Percentiles rank a stretch among this genome's conserved stretches.
These are phyloP conservation scores for Rhyacichthys aspro DNA, from an alignment of 2,797 vertebrate species.

Conservation along the genomic window DNA sequence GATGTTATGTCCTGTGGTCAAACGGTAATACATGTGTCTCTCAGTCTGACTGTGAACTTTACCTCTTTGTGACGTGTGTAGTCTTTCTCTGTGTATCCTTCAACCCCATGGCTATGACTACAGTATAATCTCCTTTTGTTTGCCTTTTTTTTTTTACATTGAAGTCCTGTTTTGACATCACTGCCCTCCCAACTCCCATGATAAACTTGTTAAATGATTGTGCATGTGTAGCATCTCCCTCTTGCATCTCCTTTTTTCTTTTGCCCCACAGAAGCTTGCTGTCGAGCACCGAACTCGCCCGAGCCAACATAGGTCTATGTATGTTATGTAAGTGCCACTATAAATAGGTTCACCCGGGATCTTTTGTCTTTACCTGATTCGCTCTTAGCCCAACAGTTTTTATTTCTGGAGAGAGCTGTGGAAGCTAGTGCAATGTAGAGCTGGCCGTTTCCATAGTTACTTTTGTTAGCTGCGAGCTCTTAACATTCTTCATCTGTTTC, in stretches of 20 bases:
- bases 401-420: slow-evolving; percentile 87
- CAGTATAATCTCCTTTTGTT: slow-evolving; percentile 18
- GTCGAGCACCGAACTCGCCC: slow-evolving; percentile 70
- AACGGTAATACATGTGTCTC: slow-evolving; percentile 24
- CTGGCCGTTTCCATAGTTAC: slow-evolving; percentile 88
- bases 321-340: slow-evolving; percentile 87
- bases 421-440: slow-evolving; percentile 84
- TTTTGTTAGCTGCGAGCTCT: slow-evolving; percentile 85
- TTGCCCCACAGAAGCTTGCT: slow-evolving; percentile 58
- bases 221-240: slow-evolving; percentile 45
- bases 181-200: slow-evolving; percentile 46
- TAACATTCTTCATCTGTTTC: slow-evolving; percentile 84
- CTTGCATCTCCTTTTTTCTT: slow-evolving; percentile 41
- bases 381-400: slow-evolving; percentile 87
- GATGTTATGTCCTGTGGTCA: slow-evolving; percentile 57
- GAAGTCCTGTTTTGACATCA: slow-evolving; percentile 56
- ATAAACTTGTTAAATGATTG: slow-evolving; percentile 45
- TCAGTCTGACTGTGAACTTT: slow-evolving; percentile 15
- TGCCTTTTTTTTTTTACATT: no score
- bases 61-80: slow-evolving; percentile 32
- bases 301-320: slow-evolving; percentile 78
- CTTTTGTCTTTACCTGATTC: slow-evolving; percentile 91
- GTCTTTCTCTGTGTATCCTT: slow-evolving; percentile 18
- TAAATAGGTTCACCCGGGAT: slow-evolving; percentile 86
- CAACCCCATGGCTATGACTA: slow-evolving; percentile 28